Evolutionary conservation across 2,888 invertebrate genomes (phyloP).

Genomic region (Lagria hirta): DNA sequence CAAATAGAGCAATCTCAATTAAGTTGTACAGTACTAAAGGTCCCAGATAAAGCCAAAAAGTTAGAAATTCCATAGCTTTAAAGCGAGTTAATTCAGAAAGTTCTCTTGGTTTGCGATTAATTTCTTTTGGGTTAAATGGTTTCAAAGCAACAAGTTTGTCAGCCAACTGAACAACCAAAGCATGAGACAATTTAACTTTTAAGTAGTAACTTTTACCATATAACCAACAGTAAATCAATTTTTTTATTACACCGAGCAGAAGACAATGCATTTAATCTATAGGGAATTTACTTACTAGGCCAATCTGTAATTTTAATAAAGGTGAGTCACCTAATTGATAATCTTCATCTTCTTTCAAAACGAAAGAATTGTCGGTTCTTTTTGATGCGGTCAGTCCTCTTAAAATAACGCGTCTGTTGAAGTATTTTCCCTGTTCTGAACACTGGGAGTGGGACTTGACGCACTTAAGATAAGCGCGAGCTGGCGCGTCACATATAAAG

Average conservation of each 20-base stretch:
- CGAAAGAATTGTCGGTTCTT: not conserved
- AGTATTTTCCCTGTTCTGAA: constrained; percentile 10
- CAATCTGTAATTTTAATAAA: not conserved
- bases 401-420: not conserved
- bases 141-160: constrained; percentile 10
- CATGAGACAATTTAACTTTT: not conserved
- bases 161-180: not conserved
- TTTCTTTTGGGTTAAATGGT: constrained; percentile 9
- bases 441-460: constrained; percentile 16
- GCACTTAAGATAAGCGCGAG: constrained; percentile 16
- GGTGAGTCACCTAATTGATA: not conserved
- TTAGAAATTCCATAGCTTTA: constrained; percentile 18
- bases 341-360: not conserved
- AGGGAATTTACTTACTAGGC: not conserved
- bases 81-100: constrained; percentile 11
- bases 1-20: constrained; percentile 24
- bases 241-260: no score
- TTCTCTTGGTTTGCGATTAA: constrained; percentile 12
- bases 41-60: constrained; percentile 16
- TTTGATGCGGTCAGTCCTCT: not conserved
- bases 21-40: constrained; percentile 14
- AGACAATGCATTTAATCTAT: constrained; percentile 7
- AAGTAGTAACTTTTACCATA: not conserved
- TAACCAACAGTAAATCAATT: constrained; percentile 2
- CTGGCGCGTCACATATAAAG: constrained; percentile 17